Base-by-base conservation (phyloP, 2,888 invertebrate species). In the Pyrochroa serraticornis region DNA sequence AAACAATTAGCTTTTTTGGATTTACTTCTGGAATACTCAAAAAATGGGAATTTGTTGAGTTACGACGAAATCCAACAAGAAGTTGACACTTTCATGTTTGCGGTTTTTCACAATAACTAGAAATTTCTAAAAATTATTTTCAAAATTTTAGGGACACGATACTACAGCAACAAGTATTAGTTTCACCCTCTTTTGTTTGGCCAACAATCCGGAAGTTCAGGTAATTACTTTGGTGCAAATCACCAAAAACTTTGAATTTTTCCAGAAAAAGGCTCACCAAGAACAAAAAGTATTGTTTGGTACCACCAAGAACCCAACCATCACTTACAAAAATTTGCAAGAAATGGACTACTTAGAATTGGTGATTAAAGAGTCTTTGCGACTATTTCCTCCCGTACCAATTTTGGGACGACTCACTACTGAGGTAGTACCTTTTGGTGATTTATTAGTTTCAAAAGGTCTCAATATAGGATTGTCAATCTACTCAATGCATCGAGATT, bases 11-110 rank as follows among this genome's bases (percentile, higher is more conserved):
- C 87, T 0, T 88, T 90, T 68, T 77, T 90, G 69, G 89, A 90
- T 77, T 77, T 88, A 35, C 73, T 90, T 2, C 74, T 90, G 5
- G 79, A 87, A 43, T 81, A 85, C 1, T 84, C 84, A 62, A 81
- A 84, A 6, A 83, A 86, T 64, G 86, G 85, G 1, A 76, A 82
- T 54, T 83, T 82, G 6, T 76, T 89, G 41, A 82, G 82, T 8
- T 83, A 85, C 62, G 71, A 83, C 32, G 84, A 85, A 61, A 82
- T 89, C 30, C 81, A 86, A 52, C 87, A 88, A 72, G 87, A 89
- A 78, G 87, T 88, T 0, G 86, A 88, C 64, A 89, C 89, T 0
- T 89, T 89, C 64, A 86, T 89, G 85, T 89, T 89, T 74, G 88
- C 85, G 77, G 86, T 85, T 68, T 32, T 41, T 22, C 5, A 5